Evolutionary conservation across 1,140 invertebrate species (phyloP), one percentile per base, ranked within the genome.

Genomic region (Solen grandis): DNA sequence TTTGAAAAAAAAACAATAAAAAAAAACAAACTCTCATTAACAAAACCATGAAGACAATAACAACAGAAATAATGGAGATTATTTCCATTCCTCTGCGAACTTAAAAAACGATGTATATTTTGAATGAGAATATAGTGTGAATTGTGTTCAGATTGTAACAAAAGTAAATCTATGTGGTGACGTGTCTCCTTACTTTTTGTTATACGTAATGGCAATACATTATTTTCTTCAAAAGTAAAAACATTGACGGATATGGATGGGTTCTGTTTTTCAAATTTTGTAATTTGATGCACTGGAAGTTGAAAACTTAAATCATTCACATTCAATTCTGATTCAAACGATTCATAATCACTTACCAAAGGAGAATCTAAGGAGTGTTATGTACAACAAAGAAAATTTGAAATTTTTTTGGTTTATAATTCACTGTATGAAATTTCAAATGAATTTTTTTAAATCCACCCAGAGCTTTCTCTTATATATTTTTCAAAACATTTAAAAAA

Each of bases 281-380:
- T 65, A 33, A 76, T 52, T 55, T 54, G 25, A 65, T 52, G 52
- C 16, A 76, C 19, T 62, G 62, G 46, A 52, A 65, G 46, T 1
- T 59, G 73, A 66, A 54, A 76, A 76, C 33, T 19, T 10, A 75
- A 62, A 41, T 29, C 57, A 33, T 66, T 75, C 76, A 63, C 31
- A 38, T 75, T n/a, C 16, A 13, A 38, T n/a, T n/a, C n/a, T n/a
- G n/a, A n/a, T n/a, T n/a, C n/a, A n/a, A n/a, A n/a, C n/a, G n/a
- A n/a, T n/a, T 50, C 33, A 38, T 79, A 83, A 79, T 79, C 59
- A 66, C 60, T 54, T 41, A 69, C 54, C 22, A 63, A 54, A 55
- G 50, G 54, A 35, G 57, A 25, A 57, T 79, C 70, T 22, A 33
- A 8, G n/a, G 82, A 63, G 54, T 83, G 81, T 46, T n/a, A n/a